Evolutionary conservation across 2,888 invertebrate species (phyloP).

Genomic region (Galerucella pusilla): DNA sequence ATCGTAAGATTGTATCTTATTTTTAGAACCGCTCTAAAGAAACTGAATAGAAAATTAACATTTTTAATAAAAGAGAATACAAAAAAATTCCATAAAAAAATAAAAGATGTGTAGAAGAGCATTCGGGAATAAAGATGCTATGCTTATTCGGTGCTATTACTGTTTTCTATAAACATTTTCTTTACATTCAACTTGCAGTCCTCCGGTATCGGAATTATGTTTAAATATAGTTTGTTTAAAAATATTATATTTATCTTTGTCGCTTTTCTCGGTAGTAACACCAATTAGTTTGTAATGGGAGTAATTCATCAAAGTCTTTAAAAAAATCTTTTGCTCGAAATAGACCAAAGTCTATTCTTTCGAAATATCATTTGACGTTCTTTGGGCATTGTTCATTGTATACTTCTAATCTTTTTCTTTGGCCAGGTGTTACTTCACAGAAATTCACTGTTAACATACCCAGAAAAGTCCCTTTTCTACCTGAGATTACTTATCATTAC

Average conservation of each 20-base stretch:
- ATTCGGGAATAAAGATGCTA: too few relatives aligned
- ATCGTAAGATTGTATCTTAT: background rate
- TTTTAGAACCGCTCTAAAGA: background rate
- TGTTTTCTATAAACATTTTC: too few relatives aligned
- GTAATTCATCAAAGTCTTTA: conserved; percentile 35
- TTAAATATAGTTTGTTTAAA: too few relatives aligned
- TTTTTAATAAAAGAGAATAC: background rate
- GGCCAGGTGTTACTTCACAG: conserved; percentile 53
- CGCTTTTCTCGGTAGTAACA: conserved; percentile 6
- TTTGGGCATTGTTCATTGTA: conserved; percentile 48
- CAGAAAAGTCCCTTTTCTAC: conserved; percentile 52
- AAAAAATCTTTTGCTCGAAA: conserved; percentile 32
- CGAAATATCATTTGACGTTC: conserved; percentile 42
- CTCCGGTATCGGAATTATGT: too few relatives aligned
- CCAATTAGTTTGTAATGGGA: conserved; percentile 26
- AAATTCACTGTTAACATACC: conserved; percentile 51
- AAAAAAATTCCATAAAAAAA: too few relatives aligned
- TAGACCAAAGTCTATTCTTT: conserved; percentile 37
- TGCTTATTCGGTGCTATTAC: too few relatives aligned
- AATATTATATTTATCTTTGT: background rate
- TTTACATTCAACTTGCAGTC: too few relatives aligned
- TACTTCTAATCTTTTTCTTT: conserved; percentile 44
- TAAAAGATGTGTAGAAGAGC: too few relatives aligned
- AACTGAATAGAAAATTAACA: background rate
- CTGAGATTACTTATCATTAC: conserved; percentile 59